Percentiles rank a stretch among this genome's conserved stretches.
These are phyloP conservation scores for Torymus aiolomorphi DNA, from an alignment of 2,888 invertebrate species.

Conservation along the genomic window DNA sequence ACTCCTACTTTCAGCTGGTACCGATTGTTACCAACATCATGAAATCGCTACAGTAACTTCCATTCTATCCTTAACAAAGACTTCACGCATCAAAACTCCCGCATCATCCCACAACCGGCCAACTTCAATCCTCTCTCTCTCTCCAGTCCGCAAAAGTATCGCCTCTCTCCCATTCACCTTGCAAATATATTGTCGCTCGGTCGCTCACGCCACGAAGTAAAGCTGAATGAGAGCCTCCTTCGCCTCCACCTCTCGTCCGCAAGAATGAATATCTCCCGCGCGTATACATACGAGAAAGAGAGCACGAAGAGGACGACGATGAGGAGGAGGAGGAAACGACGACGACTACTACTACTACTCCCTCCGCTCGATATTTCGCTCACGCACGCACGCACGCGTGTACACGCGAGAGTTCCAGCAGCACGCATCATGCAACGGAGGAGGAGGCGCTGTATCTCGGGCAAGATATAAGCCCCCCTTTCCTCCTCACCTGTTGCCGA, in stretches of 20 bases:
- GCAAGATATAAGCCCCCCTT: slow-evolving; percentile 52
- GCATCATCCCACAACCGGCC: no score
- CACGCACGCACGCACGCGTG: slow-evolving; percentile 74
- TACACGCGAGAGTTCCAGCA: slow-evolving; percentile 62
- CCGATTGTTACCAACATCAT: no score
- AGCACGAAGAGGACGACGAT: slow-evolving; percentile 36
- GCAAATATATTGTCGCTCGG: slow-evolving; percentile 40
- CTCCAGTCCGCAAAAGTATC: no score
- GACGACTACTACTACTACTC: slow-evolving; percentile 11
- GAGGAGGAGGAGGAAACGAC: no score
- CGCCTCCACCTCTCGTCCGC: background rate
- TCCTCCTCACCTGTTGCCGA: slow-evolving; percentile 69
- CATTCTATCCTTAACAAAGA: no score
- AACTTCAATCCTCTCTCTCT: no score
- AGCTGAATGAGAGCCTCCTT: slow-evolving; percentile 38
- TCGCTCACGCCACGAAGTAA: background rate
- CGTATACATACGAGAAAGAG: background rate
- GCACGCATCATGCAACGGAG: slow-evolving; percentile 65
- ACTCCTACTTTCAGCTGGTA: no score
- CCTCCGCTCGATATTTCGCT: slow-evolving; percentile 70
- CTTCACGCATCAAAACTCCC: no score
- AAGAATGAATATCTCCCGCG: slow-evolving; percentile 31
- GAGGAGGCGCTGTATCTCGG: slow-evolving; percentile 40
- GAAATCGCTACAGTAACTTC: no score
- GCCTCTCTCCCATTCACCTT: no score